Conservation (phyloP, 2,888 invertebrate genomes). For the Sicus ferrugineus region DNA sequence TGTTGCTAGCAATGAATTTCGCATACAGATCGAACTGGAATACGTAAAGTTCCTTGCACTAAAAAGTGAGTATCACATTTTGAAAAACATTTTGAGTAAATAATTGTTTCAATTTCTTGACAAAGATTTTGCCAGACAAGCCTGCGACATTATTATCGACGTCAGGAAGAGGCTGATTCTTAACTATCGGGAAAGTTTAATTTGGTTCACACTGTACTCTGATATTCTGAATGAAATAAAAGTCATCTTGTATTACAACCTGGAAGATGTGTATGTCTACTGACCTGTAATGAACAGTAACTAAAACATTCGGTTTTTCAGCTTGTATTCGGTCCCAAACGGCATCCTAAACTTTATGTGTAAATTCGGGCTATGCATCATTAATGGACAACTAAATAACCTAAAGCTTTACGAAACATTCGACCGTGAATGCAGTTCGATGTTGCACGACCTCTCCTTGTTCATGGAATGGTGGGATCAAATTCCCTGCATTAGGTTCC, state of each 20-base stretch:
- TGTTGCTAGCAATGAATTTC: slow-evolving; percentile 41
- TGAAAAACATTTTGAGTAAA: neutral
- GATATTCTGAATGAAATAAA: slow-evolving; percentile 41
- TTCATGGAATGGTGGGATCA: slow-evolving; percentile 39
- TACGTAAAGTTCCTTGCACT: slow-evolving; percentile 45
- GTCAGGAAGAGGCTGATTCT: slow-evolving; percentile 28
- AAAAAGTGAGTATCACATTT: slow-evolving; percentile 44
- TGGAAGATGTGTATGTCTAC: slow-evolving; percentile 35
- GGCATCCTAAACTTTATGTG: slow-evolving; percentile 36
- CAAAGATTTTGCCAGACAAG: slow-evolving; percentile 46
- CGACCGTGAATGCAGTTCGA: slow-evolving; percentile 32
- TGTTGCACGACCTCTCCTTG: slow-evolving; percentile 36
- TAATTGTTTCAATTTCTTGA: neutral
- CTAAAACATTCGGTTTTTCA: slow-evolving; percentile 11
- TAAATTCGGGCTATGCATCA: slow-evolving; percentile 39
- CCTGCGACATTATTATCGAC: slow-evolving; percentile 42
- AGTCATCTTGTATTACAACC: slow-evolving; percentile 40
- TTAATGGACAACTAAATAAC: slow-evolving; percentile 36
- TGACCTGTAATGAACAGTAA: neutral
- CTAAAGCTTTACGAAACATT: slow-evolving; percentile 38
- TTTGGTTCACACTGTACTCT: slow-evolving; percentile 42
- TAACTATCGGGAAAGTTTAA: slow-evolving; percentile 33
- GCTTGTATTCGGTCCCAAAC: slow-evolving; percentile 32
- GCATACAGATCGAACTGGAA: slow-evolving; percentile 41
- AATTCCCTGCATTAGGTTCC: slow-evolving; percentile 31